These are phyloP conservation scores for Malthinus flaveolus DNA, from an alignment of 2,888 invertebrate species.

Conservation along the genomic window DNA sequence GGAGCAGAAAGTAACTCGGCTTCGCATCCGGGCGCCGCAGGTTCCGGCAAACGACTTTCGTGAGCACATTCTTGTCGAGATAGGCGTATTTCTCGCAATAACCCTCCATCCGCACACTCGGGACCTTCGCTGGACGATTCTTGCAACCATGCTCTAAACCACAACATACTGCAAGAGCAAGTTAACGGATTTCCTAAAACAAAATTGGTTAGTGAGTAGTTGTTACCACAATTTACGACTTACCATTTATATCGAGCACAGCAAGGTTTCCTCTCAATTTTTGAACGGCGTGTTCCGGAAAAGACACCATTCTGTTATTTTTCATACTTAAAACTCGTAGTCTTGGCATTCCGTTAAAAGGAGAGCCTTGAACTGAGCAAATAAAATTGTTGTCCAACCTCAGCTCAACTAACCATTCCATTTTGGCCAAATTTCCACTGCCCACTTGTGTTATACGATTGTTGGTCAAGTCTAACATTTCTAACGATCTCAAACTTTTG, in stretches of 20 bases:
- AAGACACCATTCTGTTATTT: conserved; percentile 73
- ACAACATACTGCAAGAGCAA: conserved; percentile 80
- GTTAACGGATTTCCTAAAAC: conserved; percentile 76
- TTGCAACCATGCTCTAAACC: conserved; percentile 82
- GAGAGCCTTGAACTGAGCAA: conserved; percentile 77
- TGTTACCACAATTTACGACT: conserved; percentile 35
- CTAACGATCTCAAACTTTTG: conserved; percentile 73
- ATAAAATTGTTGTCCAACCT: conserved; percentile 84
- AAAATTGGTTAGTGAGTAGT: not conserved
- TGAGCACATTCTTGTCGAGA: conserved; percentile 69
- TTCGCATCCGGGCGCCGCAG: conserved; percentile 70
- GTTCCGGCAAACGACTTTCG: conserved; percentile 55
- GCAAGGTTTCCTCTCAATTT: conserved; percentile 80
- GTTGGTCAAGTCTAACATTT: conserved; percentile 82
- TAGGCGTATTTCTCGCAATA: conserved; percentile 73
- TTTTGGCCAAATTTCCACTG: conserved; percentile 67
- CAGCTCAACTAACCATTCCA: conserved; percentile 86
- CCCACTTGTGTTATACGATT: conserved; percentile 72
- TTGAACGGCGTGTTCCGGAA: conserved; percentile 74
- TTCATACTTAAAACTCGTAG: conserved; percentile 77
- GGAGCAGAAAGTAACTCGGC: conserved; percentile 60
- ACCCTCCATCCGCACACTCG: conserved; percentile 76
- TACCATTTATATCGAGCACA: conserved; percentile 82
- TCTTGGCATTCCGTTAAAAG: conserved; percentile 83
- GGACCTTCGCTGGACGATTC: conserved; percentile 77